Evolutionary conservation across 37 sponge, comb jelly and placozoan genomes (phyloP).

Genomic region (Beroe forskalii): DNA sequence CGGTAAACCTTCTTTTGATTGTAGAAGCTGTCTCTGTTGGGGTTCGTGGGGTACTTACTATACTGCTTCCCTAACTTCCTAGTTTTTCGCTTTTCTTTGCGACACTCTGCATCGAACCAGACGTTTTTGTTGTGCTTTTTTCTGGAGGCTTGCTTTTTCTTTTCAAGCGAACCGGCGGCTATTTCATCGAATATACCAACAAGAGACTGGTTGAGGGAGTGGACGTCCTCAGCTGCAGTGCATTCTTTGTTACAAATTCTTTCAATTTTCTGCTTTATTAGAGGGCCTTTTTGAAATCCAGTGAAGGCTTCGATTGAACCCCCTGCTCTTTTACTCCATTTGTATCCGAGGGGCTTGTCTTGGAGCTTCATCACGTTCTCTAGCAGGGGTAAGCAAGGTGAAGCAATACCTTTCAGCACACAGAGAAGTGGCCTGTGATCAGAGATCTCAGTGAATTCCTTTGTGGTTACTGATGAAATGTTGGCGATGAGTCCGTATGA

Average conservation of each 20-base stretch:
- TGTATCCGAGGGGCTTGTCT: background rate
- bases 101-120: background rate
- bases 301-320: background rate
- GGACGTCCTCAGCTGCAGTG: background rate
- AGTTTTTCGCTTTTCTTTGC: background rate
- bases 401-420: background rate
- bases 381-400: background rate
- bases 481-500: background rate
- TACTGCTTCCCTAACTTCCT: background rate
- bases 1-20: background rate
- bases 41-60: background rate
- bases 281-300: background rate
- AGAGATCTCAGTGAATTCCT: background rate
- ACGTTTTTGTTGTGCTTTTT: background rate
- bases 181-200: background rate
- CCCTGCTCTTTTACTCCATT: background rate
- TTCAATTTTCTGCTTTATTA: background rate
- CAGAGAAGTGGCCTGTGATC: background rate
- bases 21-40: background rate
- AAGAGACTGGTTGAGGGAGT: background rate
- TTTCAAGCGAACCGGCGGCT: background rate
- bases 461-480: background rate
- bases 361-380: background rate
- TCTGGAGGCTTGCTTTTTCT: background rate
- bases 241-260: background rate